A percentile compares a stretch with the other conserved stretches of the same genome.
These are phyloP conservation scores for Microctenopoma steveboyesi DNA, from an alignment of 2,797 vertebrate genomes.

Conservation along the genomic window DNA sequence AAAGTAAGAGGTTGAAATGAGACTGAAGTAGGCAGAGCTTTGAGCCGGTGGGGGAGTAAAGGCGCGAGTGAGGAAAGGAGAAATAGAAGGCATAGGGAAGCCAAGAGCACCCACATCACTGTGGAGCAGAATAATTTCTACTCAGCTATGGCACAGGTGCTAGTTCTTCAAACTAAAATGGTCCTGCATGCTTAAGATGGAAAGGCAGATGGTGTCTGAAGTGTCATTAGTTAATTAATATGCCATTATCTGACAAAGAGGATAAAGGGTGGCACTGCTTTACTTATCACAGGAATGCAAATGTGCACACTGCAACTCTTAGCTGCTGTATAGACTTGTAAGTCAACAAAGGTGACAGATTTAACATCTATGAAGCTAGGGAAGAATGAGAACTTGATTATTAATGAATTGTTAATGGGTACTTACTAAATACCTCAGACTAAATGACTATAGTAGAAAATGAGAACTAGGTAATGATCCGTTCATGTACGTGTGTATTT, in stretches of 20 bases:
- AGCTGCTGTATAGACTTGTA: background rate
- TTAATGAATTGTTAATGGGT: background rate
- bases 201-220: conserved; percentile 22
- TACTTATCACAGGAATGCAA: conserved; percentile 7
- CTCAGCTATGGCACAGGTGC: conserved; percentile 18
- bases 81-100: background rate
- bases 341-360: background rate
- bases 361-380: background rate
- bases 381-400: background rate
- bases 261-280: conserved; percentile 1
- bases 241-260: conserved; percentile 26
- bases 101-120: conserved; percentile 18
- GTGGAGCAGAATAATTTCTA: conserved; percentile 18
- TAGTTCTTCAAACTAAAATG: conserved; percentile 17
- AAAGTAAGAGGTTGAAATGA: conserved; percentile 14
- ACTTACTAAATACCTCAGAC: too few species aligned
- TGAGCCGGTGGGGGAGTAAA: conserved; percentile 10
- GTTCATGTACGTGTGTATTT: too few species aligned
- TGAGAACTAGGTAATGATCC: too few species aligned
- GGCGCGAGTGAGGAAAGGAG: conserved; percentile 18
- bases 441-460: too few species aligned
- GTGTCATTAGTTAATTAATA: conserved; percentile 38
- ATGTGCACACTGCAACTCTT: conserved; percentile 7
- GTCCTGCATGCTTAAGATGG: conserved; percentile 10
- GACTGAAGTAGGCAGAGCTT: conserved; percentile 9